These are phyloP conservation scores for Nebria brevicollis DNA, from an alignment of 2,888 invertebrate genomes.

Conservation along the genomic window DNA sequence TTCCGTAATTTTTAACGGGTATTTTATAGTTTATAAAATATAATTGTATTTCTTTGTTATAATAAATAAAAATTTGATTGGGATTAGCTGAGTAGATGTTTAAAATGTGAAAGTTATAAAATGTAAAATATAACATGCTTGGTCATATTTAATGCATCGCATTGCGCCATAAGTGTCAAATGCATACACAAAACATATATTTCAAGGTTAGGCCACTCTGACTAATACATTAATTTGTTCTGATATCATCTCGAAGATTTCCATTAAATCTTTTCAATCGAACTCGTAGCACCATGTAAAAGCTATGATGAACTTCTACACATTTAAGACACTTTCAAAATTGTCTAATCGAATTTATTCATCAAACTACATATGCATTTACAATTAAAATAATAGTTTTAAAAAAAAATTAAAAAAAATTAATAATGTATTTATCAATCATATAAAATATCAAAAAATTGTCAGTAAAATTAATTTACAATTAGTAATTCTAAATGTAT, in stretches of 20 bases:
- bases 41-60: background rate
- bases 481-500: no score
- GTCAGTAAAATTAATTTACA: no score
- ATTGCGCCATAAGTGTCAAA: background rate
- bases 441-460: no score
- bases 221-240: background rate
- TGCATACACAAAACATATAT: background rate
- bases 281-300: background rate
- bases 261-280: background rate
- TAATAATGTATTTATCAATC: no score
- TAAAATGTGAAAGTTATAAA: background rate
- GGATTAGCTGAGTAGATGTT: background rate
- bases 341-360: background rate
- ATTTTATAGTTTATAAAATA: background rate
- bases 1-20: no score
- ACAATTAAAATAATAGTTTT: background rate
- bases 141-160: background rate
- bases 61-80: background rate
- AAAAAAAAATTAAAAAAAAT: no score
- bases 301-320: background rate
- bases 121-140: background rate
- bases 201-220: conserved; percentile 1
- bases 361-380: background rate
- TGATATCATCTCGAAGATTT: background rate
- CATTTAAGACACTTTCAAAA: background rate